A percentile compares a stretch with the other conserved stretches of the same genome.
Evolutionary conservation across 1,140 invertebrate genomes (phyloP).

Genomic region (Cotesia typhae): DNA sequence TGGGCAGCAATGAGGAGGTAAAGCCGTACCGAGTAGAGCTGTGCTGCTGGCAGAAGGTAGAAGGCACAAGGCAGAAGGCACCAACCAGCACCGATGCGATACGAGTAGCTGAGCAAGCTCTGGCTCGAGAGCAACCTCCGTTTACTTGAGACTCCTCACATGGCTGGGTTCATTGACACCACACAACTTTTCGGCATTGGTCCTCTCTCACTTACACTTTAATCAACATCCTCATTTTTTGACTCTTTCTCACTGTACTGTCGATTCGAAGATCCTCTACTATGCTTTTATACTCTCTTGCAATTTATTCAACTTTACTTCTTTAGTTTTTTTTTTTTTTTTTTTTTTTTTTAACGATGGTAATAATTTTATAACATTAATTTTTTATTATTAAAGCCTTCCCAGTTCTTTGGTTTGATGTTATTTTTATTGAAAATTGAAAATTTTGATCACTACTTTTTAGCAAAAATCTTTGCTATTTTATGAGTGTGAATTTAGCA

Average conservation of each 20-base stretch:
- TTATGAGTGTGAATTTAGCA: too few relatives aligned
- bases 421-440: too few relatives aligned
- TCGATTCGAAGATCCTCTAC: slow-evolving; percentile 31
- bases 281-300: slow-evolving; percentile 18
- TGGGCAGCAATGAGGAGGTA: slow-evolving; percentile 49
- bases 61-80: too few relatives aligned
- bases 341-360: too few relatives aligned
- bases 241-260: slow-evolving; percentile 39
- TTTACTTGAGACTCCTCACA: slow-evolving; percentile 56
- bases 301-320: slow-evolving; percentile 4
- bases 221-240: slow-evolving; percentile 19
- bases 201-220: slow-evolving; percentile 51
- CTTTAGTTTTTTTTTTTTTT: neutral
- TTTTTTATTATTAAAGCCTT: too few relatives aligned
- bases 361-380: too few relatives aligned
- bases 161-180: slow-evolving; percentile 66
- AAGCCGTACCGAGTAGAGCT: slow-evolving; percentile 34
- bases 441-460: too few relatives aligned
- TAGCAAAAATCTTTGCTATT: too few relatives aligned
- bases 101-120: slow-evolving; percentile 15
- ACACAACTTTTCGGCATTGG: slow-evolving; percentile 64
- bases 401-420: too few relatives aligned
- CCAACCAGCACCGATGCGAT: neutral
- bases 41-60: too few relatives aligned
- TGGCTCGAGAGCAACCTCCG: slow-evolving; percentile 9